Evolutionary conservation across 2,888 invertebrate genomes (phyloP).

Genomic region (Scaptomyza tumidula): DNA sequence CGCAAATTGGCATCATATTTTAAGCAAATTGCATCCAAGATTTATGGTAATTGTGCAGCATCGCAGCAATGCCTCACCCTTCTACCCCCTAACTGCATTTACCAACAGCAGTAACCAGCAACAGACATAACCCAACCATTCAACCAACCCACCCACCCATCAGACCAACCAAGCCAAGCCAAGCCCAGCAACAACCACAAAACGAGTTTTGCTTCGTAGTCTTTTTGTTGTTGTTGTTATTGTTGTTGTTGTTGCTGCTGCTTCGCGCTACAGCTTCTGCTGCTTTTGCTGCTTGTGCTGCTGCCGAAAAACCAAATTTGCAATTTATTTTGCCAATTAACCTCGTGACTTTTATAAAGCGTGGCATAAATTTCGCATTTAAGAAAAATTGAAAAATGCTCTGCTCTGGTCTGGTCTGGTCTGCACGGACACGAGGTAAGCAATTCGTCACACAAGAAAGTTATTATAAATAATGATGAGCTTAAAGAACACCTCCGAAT

Average conservation of each 20-base stretch:
- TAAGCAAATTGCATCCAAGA: constrained; percentile 80
- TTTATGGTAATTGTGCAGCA: constrained; percentile 80
- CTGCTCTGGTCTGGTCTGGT: too few relatives aligned
- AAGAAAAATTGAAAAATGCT: constrained; percentile 38
- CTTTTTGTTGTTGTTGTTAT: constrained; percentile 30
- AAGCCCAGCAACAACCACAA: constrained; percentile 45
- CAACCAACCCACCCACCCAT: neutral
- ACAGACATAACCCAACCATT: constrained; percentile 8
- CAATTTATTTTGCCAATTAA: constrained; percentile 82
- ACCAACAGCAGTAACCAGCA: constrained; percentile 29
- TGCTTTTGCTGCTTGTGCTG: constrained; percentile 23
- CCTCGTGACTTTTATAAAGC: constrained; percentile 80
- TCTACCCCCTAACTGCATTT: constrained; percentile 1
- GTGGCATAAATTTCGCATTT: constrained; percentile 76
- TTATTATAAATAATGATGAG: constrained; percentile 12
- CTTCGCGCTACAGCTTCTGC: constrained; percentile 6
- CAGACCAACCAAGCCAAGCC: constrained; percentile 11
- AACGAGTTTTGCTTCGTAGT: constrained; percentile 42
- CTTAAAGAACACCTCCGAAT: neutral
- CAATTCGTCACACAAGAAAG: constrained; percentile 35
- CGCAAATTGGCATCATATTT: constrained; percentile 81
- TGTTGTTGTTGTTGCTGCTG: constrained; percentile 24
- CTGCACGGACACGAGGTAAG: constrained; percentile 21
- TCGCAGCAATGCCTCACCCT: constrained; percentile 54
- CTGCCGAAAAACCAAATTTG: constrained; percentile 70